phyloP scores from a whole-genome alignment of 2,113 vertebrate genomes.

The Hipposideros armiger region DNA sequence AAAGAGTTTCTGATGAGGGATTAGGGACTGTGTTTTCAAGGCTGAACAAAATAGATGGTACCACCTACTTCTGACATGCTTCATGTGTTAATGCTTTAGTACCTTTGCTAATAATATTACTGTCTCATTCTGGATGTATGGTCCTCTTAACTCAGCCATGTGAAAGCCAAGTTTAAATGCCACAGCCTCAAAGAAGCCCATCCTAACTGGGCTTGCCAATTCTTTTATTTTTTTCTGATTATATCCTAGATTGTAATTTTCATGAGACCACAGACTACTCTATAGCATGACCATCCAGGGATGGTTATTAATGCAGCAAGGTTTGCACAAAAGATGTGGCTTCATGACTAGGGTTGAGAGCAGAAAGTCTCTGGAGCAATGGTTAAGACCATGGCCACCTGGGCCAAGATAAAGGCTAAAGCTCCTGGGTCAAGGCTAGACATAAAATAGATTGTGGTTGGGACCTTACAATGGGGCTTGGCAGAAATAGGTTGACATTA shows the following conservation, averaged over 20 bases:
- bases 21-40: background rate
- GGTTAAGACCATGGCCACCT: background rate
- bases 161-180: constrained; percentile 2
- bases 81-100: background rate
- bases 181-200: background rate
- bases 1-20: background rate
- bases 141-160: background rate
- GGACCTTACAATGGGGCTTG: background rate
- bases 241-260: background rate
- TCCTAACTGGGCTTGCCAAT: background rate
- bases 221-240: background rate
- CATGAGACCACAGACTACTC: background rate
- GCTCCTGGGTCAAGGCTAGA: background rate
- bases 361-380: background rate
- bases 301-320: background rate
- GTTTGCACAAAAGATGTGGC: background rate
- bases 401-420: background rate
- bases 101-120: background rate
- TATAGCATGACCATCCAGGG: background rate
- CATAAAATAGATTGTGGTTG: background rate
- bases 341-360: background rate
- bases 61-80: background rate
- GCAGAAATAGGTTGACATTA: background rate
- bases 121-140: background rate
- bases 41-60: constrained; percentile 1